These are phyloP conservation scores for Siderastrea radians DNA, from an alignment of 92 coral and sea anemone species.

Conservation along the genomic window DNA sequence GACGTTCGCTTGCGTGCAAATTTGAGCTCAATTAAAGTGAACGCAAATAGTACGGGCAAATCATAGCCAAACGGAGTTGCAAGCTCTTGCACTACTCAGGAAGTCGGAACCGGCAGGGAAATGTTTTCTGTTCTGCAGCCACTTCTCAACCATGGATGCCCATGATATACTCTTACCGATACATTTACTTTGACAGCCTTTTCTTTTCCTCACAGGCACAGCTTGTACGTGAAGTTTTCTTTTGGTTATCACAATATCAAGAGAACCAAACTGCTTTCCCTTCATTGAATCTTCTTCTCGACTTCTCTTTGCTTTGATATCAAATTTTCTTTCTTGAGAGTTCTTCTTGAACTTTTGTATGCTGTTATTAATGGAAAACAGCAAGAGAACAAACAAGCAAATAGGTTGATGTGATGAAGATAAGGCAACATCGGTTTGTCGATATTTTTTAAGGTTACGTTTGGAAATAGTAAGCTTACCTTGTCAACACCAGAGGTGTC, in stretches of 20 bases:
- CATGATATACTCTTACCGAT: not conserved
- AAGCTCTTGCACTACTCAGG: no score
- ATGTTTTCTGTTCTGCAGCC: not conserved
- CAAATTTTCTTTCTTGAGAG: not conserved
- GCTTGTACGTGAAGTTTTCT: not conserved
- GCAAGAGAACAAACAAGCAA: not conserved
- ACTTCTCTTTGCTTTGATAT: not conserved
- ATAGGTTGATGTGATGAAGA: no score
- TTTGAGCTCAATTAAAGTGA: no score
- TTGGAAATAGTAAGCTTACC: conserved; percentile 4
- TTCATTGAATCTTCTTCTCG: conserved; percentile 4
- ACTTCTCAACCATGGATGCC: not conserved
- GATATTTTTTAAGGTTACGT: no score
- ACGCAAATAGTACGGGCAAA: no score
- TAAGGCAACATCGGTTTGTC: not conserved
- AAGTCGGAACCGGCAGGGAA: no score
- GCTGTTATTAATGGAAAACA: not conserved
- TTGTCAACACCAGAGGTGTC: conserved; percentile 38
- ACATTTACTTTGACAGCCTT: not conserved
- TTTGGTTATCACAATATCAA: conserved; percentile 37
- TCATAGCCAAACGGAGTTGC: no score
- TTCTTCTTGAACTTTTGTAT: conserved; percentile 25
- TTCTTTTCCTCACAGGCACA: not conserved
- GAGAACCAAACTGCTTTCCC: conserved; percentile 48
- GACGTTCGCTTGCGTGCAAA: no score